Evolutionary conservation across 2,797 vertebrate genomes (phyloP).

Genomic region (Poliocrania exsul): DNA sequence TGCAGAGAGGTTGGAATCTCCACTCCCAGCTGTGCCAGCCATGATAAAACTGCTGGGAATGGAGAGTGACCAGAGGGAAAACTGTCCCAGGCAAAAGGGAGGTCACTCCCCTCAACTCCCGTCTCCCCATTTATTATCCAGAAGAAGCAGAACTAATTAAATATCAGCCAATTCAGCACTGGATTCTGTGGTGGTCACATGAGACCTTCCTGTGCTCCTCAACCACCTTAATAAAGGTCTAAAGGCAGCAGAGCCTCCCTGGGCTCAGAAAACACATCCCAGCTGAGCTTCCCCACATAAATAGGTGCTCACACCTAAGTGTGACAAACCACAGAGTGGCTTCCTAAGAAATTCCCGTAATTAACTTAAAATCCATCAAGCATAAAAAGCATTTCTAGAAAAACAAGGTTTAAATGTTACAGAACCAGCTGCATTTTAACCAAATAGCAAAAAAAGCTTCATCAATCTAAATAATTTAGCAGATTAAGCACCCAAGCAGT

Average conservation of each 20-base stretch:
- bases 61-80: neutral
- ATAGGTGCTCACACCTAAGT: too few species aligned
- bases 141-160: constrained; percentile 34
- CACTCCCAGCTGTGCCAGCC: neutral
- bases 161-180: neutral
- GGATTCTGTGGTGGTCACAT: neutral
- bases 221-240: neutral
- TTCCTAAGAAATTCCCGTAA: neutral
- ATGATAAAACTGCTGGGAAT: neutral
- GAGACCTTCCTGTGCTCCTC: neutral
- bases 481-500: neutral
- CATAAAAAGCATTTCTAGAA: neutral
- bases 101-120: neutral
- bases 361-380: neutral
- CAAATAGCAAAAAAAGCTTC: neutral
- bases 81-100: neutral
- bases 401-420: neutral
- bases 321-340: too few species aligned
- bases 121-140: neutral
- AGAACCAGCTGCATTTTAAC: neutral
- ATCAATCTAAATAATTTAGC: neutral
- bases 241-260: neutral
- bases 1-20: neutral
- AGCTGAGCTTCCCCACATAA: too few species aligned
- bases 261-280: neutral